These are phyloP conservation scores for Hippoglossus stenolepis DNA, from an alignment of 2,113 vertebrate genomes.

Conservation along the genomic window DNA sequence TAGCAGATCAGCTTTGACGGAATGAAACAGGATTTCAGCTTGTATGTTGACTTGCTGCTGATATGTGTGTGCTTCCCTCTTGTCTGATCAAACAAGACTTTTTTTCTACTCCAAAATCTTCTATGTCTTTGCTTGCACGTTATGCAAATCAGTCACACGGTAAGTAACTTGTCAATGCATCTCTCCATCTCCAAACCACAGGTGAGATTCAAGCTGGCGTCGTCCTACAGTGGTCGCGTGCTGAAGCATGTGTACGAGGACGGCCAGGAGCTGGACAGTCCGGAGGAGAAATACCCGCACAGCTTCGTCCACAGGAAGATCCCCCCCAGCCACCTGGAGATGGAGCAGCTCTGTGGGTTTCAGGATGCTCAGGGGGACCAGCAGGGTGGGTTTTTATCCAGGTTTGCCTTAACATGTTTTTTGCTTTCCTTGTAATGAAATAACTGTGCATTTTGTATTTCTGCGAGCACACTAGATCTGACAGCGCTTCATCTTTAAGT, in stretches of 20 bases:
- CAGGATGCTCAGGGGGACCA: conserved; percentile 70
- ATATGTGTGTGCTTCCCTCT: neutral
- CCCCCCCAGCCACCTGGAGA: conserved; percentile 82
- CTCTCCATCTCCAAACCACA: conserved; percentile 31
- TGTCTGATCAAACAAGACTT: no score
- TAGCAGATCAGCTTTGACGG: neutral
- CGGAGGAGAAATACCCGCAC: conserved; percentile 89
- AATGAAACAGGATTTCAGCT: conserved; percentile 2
- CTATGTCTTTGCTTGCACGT: neutral
- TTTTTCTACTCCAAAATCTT: neutral
- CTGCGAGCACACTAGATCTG: neutral
- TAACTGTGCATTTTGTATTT: neutral
- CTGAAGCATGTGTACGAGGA: conserved; percentile 96
- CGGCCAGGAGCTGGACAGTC: conserved; percentile 92
- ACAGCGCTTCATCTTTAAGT: no score
- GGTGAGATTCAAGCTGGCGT: conserved; percentile 94
- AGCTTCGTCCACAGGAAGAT: conserved; percentile 88
- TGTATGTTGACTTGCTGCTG: conserved; percentile 2
- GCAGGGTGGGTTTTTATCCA: conserved; percentile 49
- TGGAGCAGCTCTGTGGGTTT: conserved; percentile 80
- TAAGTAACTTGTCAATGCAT: neutral
- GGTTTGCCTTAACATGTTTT: neutral
- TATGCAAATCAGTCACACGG: neutral
- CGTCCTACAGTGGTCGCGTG: conserved; percentile 93
- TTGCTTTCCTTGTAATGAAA: neutral